A percentile compares a stretch with the other conserved stretches of the same genome.
These are phyloP conservation scores for Artemisiospiza belli DNA, from an alignment of 2,113 vertebrate species.

Conservation along the genomic window DNA sequence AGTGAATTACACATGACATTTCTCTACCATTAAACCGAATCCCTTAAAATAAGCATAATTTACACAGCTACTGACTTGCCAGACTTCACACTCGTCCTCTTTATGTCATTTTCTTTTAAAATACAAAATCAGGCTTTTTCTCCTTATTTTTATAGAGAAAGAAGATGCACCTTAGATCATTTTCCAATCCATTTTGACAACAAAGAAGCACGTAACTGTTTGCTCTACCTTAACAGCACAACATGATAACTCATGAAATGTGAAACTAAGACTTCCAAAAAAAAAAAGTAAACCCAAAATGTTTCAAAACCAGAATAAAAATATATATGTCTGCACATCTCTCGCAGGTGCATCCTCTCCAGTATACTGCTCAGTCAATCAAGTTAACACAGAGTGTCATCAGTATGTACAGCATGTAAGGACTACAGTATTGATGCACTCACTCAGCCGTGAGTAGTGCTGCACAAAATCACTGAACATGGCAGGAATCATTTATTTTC, in stretches of 20 bases:
- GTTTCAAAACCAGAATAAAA: constrained; percentile 76
- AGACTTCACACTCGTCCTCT: constrained; percentile 50
- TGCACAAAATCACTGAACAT: constrained; percentile 84
- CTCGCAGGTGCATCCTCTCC: constrained; percentile 79
- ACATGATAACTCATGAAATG: constrained; percentile 64
- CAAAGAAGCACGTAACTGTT: constrained; percentile 68
- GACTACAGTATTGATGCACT: constrained; percentile 82
- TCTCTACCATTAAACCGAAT: constrained; percentile 40
- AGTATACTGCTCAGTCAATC: constrained; percentile 80
- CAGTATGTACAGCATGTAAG: constrained; percentile 84
- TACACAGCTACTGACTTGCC: constrained; percentile 61
- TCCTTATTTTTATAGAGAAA: constrained; percentile 7
- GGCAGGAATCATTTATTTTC: constrained; percentile 86
- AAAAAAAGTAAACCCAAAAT: constrained; percentile 69
- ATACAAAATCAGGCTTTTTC: constrained; percentile 56
- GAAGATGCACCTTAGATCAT: constrained; percentile 61
- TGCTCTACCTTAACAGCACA: constrained; percentile 72
- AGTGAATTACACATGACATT: constrained; percentile 70
- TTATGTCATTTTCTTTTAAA: constrained; percentile 66
- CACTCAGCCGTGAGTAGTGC: constrained; percentile 82
- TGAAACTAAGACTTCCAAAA: constrained; percentile 63
- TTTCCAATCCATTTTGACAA: constrained; percentile 70
- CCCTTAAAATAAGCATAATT: constrained; percentile 56
- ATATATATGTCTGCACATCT: constrained; percentile 77
- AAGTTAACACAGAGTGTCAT: constrained; percentile 84